These are phyloP conservation scores for Hydrotaea diabolus DNA, from an alignment of 2,888 invertebrate genomes.

Conservation along the genomic window DNA sequence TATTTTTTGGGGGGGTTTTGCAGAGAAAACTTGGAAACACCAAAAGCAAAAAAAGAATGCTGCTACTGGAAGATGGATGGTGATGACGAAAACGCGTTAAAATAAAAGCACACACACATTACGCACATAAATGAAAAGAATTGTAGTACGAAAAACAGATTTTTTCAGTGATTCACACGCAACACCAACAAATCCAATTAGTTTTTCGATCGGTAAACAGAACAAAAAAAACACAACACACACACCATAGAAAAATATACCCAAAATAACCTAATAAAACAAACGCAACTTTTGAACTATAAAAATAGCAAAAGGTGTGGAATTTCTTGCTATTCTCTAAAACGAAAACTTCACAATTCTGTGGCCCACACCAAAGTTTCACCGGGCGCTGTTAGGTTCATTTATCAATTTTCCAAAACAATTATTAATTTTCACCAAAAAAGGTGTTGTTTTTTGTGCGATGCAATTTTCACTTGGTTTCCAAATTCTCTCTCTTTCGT, in stretches of 20 bases:
- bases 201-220: slow-evolving; percentile 28
- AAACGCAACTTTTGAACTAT: not conserved
- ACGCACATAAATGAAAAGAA: slow-evolving; percentile 25
- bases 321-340: not conserved
- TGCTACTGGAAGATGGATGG: slow-evolving; percentile 9
- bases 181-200: slow-evolving; percentile 55
- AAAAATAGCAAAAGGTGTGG: not conserved
- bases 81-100: slow-evolving; percentile 58
- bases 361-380: not conserved
- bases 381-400: too few relatives aligned
- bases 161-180: slow-evolving; percentile 54
- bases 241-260: slow-evolving; percentile 6
- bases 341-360: not conserved
- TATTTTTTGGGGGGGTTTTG: not conserved
- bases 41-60: slow-evolving; percentile 18
- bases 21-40: slow-evolving; percentile 40
- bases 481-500: too few relatives aligned
- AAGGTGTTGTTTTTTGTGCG: too few relatives aligned
- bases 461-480: too few relatives aligned
- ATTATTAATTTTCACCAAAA: too few relatives aligned
- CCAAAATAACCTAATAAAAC: slow-evolving; percentile 3
- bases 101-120: slow-evolving; percentile 30
- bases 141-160: slow-evolving; percentile 47
- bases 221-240: slow-evolving; percentile 37
- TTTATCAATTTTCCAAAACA: too few relatives aligned